Evolutionary conservation across 53 echinoderm and acorn worm genomes (phyloP).

Genomic region (Echinarachnius parma): DNA sequence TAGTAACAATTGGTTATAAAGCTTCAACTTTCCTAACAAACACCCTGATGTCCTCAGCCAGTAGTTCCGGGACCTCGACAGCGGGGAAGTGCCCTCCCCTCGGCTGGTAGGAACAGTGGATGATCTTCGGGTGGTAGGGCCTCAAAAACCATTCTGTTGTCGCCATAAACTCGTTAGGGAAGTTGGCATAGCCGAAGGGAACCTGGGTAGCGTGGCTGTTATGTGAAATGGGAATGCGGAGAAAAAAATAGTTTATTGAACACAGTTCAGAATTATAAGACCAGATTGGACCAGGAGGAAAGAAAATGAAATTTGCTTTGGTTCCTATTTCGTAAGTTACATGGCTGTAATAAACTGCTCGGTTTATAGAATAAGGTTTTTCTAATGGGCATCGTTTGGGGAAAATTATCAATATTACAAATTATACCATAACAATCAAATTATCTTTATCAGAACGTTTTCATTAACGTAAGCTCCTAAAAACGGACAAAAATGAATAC

Average conservation of each 20-base stretch:
- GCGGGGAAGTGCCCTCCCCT: slow-evolving; percentile 79
- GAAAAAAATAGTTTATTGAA: not conserved
- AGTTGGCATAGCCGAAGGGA: slow-evolving; percentile 59
- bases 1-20: too few species aligned
- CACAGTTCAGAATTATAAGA: not conserved
- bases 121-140: slow-evolving; percentile 33
- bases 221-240: too few species aligned
- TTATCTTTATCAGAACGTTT: too few species aligned
- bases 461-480: too few species aligned
- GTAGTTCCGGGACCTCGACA: slow-evolving; percentile 54
- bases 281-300: not conserved
- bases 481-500: too few species aligned
- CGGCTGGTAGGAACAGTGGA: slow-evolving; percentile 60
- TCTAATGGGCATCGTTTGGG: too few species aligned
- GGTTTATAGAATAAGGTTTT: too few species aligned
- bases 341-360: too few species aligned
- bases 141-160: slow-evolving; percentile 48
- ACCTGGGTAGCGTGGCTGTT: slow-evolving; percentile 41
- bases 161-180: slow-evolving; percentile 46
- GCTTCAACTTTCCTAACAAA: slow-evolving; percentile 68
- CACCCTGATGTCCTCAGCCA: slow-evolving; percentile 60
- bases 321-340: too few species aligned
- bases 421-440: too few species aligned
- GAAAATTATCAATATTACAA: too few species aligned
- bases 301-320: too few species aligned